A percentile compares a stretch with the other conserved stretches of the same genome.
Conservation (phyloP, 2,888 invertebrate genomes). For the Cheilosia soror region DNA sequence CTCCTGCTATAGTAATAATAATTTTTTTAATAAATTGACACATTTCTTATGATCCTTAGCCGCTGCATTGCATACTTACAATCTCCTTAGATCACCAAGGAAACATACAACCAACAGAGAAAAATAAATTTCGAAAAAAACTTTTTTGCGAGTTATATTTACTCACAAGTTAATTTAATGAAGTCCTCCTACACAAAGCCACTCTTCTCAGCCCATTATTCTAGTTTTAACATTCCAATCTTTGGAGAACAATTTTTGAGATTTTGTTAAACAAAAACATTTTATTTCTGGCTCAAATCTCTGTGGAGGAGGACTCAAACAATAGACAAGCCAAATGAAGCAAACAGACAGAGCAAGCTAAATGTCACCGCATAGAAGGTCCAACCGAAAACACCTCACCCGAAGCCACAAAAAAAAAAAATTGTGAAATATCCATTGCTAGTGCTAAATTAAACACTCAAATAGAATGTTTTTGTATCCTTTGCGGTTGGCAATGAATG, state of each 20-base stretch:
- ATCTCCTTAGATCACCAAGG: too few species aligned
- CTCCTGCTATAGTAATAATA: too few species aligned
- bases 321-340: constrained; percentile 52
- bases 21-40: too few species aligned
- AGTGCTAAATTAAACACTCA: constrained; percentile 77
- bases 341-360: constrained; percentile 31
- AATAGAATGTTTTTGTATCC: constrained; percentile 76
- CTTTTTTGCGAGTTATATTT: neutral
- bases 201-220: constrained; percentile 2
- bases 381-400: constrained; percentile 39
- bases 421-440: constrained; percentile 48
- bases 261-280: constrained; percentile 60
- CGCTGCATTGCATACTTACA: too few species aligned
- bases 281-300: constrained; percentile 28
- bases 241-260: constrained; percentile 46
- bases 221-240: constrained; percentile 56
- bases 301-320: neutral
- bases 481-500: constrained; percentile 76
- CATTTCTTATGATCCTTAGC: too few species aligned
- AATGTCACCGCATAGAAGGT: constrained; percentile 65
- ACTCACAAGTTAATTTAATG: constrained; percentile 44
- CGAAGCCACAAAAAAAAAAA: constrained; percentile 49
- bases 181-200: constrained; percentile 2
- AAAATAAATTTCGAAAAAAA: too few species aligned
- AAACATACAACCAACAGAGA: too few species aligned